These are phyloP conservation scores for Rhombomys opimus DNA, from an alignment of 2,113 vertebrate genomes.

Conservation along the genomic window DNA sequence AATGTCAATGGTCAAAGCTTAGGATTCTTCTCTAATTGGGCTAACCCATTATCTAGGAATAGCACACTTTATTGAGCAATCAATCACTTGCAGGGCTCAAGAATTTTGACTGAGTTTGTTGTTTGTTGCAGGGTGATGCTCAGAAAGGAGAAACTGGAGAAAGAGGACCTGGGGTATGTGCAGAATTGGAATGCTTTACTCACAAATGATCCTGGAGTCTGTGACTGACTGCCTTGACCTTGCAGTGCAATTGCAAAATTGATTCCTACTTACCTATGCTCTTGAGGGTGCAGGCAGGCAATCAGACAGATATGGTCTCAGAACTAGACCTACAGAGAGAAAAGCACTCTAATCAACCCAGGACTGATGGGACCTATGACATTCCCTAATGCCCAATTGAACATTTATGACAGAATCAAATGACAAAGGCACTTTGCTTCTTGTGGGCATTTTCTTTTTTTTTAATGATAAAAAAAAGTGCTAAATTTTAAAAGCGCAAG, in stretches of 20 bases:
- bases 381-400: not conserved
- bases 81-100: not conserved
- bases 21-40: not conserved
- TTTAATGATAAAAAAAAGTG: not conserved
- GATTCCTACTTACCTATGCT: not conserved
- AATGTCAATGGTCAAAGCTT: slow-evolving; percentile 8
- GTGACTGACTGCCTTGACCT: not conserved
- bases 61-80: not conserved
- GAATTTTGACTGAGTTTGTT: slow-evolving; percentile 71
- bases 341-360: not conserved
- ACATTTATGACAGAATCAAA: slow-evolving; percentile 15
- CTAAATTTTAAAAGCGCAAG: not conserved
- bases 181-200: not conserved
- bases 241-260: not conserved
- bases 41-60: slow-evolving; percentile 1
- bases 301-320: not conserved
- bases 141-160: slow-evolving; percentile 89
- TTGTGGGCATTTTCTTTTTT: not conserved
- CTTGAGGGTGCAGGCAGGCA: not conserved
- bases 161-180: slow-evolving; percentile 89
- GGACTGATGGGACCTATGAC: not conserved
- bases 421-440: slow-evolving; percentile 23
- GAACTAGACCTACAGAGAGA: not conserved
- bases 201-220: not conserved
- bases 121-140: slow-evolving; percentile 87